Evolutionary conservation across 2,888 invertebrate genomes (phyloP).

Genomic region (Podabrus alpinus): DNA sequence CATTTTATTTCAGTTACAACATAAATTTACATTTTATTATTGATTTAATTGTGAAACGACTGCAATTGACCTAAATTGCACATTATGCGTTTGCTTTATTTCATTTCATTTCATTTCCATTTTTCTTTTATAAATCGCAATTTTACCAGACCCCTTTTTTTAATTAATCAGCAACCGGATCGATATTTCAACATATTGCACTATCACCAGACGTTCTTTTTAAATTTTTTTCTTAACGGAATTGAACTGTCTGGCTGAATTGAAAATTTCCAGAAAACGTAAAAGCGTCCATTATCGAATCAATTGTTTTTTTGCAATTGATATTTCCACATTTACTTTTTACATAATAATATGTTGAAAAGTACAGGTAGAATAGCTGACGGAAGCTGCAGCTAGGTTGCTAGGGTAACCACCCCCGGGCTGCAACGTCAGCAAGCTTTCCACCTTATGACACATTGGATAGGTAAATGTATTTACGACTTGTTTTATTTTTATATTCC

Average conservation of each 20-base stretch:
- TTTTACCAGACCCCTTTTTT: too few relatives aligned
- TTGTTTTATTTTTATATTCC: slow-evolving; percentile 27
- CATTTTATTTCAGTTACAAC: background rate
- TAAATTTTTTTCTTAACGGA: too few relatives aligned
- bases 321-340: slow-evolving; percentile 2
- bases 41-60: background rate
- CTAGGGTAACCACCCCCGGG: slow-evolving; percentile 34
- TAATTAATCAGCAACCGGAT: background rate
- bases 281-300: background rate
- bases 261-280: background rate
- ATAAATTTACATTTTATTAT: background rate
- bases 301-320: slow-evolving; percentile 4
- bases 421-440: slow-evolving; percentile 28
- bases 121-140: background rate
- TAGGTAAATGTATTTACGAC: slow-evolving; percentile 26
- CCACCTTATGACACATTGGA: slow-evolving; percentile 26
- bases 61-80: background rate
- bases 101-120: background rate
- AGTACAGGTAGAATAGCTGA: slow-evolving; percentile 23
- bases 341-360: slow-evolving; percentile 21
- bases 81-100: background rate
- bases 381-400: slow-evolving; percentile 32
- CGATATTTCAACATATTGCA: too few relatives aligned
- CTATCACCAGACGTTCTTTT: too few relatives aligned
- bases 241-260: background rate